Evolutionary conservation across 64 coral and sea anemone genomes (phyloP), one percentile per base, ranked within the genome.

Genomic region (Dendrophyllia cribrosa): DNA sequence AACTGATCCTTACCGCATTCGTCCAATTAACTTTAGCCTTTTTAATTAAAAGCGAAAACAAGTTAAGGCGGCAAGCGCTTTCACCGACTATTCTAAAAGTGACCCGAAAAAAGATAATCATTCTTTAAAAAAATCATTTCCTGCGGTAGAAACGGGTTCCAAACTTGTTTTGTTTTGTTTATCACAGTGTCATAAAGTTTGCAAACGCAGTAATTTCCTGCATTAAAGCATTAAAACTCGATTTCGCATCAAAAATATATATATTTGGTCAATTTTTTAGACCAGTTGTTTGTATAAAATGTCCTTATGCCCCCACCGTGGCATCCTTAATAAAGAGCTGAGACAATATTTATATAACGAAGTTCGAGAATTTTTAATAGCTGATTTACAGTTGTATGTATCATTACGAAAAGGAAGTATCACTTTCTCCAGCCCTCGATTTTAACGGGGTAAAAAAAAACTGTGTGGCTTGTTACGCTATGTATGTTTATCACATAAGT

Each of bases 311-410:
- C 14, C 4, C 61, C 61, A 15, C 61, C 9, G 9, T 8, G 12
- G 17, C 17, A 64, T 64, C 14, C 0, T 64, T 20, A 3, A 64
- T 64, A 13, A 3, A 58, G 75, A 77, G 49, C 75, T 56, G 75
- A 20, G 5, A 75, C 46, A 75, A 75, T 75, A 75, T 75, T 75
- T 43, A 75, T 75, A 3, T 20, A 75, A 75, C 43, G 15, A 47
- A 16, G 13, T 75, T 17, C 49, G 45, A 10, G 15, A 75, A 50
- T 8, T 43, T 49, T 75, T 75, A 5, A 34, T 34, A 34, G 34
- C n/a, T n/a, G n/a, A 72, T 72, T 34, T 34, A 34, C 34, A 34
- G 34, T 34, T 34, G 7, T 24, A 72, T 44, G 14, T 72, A 43
- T 45, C 3, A 72, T 72, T 72, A 43, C 14, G 25, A 15, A 72